Conservation (phyloP, 2,888 invertebrate genomes). For the Lutraria lutraria region DNA sequence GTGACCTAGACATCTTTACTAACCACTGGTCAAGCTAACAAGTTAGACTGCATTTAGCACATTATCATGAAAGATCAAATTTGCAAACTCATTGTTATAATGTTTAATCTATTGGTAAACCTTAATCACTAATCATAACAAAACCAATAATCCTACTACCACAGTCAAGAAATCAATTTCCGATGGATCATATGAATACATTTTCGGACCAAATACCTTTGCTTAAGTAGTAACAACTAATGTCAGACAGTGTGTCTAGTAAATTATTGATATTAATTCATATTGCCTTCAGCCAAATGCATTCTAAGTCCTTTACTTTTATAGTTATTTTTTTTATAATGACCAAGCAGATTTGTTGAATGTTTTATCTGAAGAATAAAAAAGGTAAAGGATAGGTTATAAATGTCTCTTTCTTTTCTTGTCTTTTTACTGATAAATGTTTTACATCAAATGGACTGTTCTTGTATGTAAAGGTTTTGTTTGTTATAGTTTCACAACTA, state of each 20-base stretch:
- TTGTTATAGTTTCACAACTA: too few species aligned
- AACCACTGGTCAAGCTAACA: not conserved
- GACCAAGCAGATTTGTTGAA: not conserved
- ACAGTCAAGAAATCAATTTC: slow-evolving; percentile 46
- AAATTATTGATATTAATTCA: slow-evolving; percentile 11
- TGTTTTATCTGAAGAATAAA: not conserved
- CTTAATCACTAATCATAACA: slow-evolving; percentile 41
- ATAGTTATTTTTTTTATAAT: slow-evolving; percentile 7
- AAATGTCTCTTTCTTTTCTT: not conserved
- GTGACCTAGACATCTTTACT: not conserved
- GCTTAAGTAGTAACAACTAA: not conserved
- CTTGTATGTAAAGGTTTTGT: too few species aligned
- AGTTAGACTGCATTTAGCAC: slow-evolving; percentile 15
- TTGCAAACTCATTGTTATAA: slow-evolving; percentile 42
- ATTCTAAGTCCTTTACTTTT: not conserved
- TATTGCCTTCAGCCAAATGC: not conserved
- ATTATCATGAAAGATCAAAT: slow-evolving; percentile 36
- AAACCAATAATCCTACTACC: slow-evolving; percentile 21
- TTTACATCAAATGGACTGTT: not conserved
- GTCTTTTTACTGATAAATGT: not conserved
- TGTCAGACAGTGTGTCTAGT: slow-evolving; percentile 27
- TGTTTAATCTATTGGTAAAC: slow-evolving; percentile 45
- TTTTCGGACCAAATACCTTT: not conserved
- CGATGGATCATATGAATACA: not conserved
- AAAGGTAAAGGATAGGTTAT: too few species aligned